phyloP scores from a whole-genome alignment of 2,797 vertebrate species.

The Chrosomus eos region DNA sequence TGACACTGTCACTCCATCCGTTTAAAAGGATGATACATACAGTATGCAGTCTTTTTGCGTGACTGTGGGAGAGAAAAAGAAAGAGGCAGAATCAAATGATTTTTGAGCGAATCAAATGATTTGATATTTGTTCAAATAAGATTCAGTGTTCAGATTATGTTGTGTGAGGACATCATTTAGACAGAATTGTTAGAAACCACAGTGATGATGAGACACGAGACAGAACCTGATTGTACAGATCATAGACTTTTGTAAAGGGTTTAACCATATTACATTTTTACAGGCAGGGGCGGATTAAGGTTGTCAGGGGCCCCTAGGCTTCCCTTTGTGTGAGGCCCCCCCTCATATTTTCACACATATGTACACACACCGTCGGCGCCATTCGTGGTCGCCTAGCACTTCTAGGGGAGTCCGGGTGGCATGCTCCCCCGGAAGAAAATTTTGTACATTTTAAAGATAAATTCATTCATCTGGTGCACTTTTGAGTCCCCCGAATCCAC shows the following conservation, averaged over 20 bases:
- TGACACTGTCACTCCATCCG: constrained; percentile 9
- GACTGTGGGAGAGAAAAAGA: neutral
- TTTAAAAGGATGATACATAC: constrained; percentile 36
- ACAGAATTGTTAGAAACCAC: neutral
- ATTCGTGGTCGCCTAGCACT: no score
- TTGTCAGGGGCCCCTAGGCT: no score
- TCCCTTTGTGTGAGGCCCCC: no score
- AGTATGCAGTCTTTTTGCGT: constrained; percentile 1
- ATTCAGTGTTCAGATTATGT: neutral
- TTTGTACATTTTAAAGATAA: no score
- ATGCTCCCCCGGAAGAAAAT: no score
- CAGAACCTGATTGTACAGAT: neutral
- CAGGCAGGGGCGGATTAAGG: no score
- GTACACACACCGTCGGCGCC: no score
- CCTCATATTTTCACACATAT: no score
- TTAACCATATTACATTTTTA: neutral
- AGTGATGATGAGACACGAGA: no score
- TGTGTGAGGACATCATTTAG: neutral
- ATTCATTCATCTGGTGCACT: no score
- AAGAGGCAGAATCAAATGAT: neutral
- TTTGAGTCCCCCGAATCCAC: no score
- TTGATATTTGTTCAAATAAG: neutral
- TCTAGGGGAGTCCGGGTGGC: no score
- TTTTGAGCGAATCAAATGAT: neutral
- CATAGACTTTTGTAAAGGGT: neutral